These are phyloP conservation scores for Lycia hirtaria DNA, from an alignment of 2,888 invertebrate species.

Conservation along the genomic window DNA sequence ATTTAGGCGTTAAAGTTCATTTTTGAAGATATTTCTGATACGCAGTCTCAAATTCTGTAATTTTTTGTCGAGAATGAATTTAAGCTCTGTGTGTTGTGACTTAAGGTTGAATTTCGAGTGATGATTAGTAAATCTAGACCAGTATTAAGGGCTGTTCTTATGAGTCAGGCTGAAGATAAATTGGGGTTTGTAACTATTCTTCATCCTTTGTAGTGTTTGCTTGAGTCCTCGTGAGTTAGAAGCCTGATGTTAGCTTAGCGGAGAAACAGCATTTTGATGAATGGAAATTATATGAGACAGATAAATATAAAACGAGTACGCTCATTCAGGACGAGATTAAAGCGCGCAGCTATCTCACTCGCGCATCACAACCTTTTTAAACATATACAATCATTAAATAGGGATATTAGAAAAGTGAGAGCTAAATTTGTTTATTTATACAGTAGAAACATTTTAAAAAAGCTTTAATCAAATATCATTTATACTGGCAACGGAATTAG, in stretches of 20 bases:
- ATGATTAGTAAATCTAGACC: constrained; percentile 16
- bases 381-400: too few species aligned
- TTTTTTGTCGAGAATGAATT: neutral
- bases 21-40: neutral
- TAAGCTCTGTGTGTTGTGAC: neutral
- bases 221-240: constrained; percentile 2
- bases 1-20: neutral
- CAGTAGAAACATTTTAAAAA: too few species aligned
- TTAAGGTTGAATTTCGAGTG: neutral
- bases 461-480: too few species aligned
- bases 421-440: too few species aligned
- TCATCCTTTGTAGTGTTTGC: constrained; percentile 25
- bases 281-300: neutral
- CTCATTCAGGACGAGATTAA: too few species aligned
- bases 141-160: constrained; percentile 21
- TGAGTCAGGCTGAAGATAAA: constrained; percentile 18
- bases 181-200: constrained; percentile 14
- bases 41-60: neutral
- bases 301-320: neutral
- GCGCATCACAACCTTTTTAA: too few species aligned
- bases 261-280: constrained; percentile 3
- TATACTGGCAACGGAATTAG: too few species aligned
- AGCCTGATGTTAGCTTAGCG: constrained; percentile 2
- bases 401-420: too few species aligned
- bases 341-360: too few species aligned